These are phyloP conservation scores for Synanthedon tipuliformis DNA, from an alignment of 2,888 invertebrate species.

Conservation along the genomic window DNA sequence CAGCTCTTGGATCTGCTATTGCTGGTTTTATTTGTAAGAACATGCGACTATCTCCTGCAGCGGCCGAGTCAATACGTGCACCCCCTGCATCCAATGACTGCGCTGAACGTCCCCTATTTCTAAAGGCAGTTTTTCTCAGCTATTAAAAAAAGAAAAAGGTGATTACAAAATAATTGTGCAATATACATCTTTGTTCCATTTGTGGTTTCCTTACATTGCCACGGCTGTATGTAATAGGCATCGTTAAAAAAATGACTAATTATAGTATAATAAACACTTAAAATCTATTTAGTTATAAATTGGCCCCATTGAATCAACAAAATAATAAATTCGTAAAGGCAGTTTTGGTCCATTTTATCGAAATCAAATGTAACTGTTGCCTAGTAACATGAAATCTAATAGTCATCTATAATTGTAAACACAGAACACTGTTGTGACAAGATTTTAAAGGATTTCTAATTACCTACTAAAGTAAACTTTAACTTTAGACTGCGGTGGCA, in stretches of 20 bases:
- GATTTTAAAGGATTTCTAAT: no score
- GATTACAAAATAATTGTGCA: neutral
- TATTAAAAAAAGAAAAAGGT: conserved; percentile 16
- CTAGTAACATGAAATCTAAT: conserved; percentile 20
- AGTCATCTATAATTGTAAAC: neutral
- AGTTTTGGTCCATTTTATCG: conserved; percentile 49
- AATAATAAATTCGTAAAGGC: conserved; percentile 55
- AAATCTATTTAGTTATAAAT: conserved; percentile 11
- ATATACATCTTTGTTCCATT: neutral
- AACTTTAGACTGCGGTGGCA: no score
- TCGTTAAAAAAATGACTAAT: conserved; percentile 20
- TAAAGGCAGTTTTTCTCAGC: conserved; percentile 60
- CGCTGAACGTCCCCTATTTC: conserved; percentile 59
- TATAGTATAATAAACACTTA: neutral
- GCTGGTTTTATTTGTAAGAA: conserved; percentile 63
- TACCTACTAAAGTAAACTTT: no score
- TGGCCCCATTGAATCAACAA: conserved; percentile 40
- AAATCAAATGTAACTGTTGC: conserved; percentile 31
- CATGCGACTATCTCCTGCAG: conserved; percentile 46
- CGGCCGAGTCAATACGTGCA: conserved; percentile 30
- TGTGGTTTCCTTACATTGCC: conserved; percentile 47
- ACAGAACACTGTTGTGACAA: no score
- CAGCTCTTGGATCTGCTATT: conserved; percentile 43
- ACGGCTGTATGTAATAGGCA: conserved; percentile 58
- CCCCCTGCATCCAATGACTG: conserved; percentile 54